Conservation (phyloP, 64 coral and sea anemone genomes). For the Hydrozoanthus tunicans region DNA sequence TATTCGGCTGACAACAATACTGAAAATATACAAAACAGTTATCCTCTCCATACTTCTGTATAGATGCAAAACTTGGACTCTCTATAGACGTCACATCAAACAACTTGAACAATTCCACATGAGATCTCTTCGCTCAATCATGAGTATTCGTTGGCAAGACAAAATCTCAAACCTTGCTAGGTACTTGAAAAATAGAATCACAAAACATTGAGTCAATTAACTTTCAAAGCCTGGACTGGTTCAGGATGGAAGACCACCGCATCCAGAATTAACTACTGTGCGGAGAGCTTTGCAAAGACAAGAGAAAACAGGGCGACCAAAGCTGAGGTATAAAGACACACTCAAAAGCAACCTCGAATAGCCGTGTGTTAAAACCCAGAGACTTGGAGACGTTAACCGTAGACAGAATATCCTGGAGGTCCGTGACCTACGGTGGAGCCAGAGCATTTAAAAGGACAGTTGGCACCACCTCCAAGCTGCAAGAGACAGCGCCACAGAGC, state of each 20-base stretch:
- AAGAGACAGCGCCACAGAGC: too few species aligned
- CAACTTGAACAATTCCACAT: slow-evolving; percentile 40
- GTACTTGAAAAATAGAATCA: slow-evolving; percentile 31
- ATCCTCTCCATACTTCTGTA: slow-evolving; percentile 49
- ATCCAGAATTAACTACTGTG: slow-evolving; percentile 22
- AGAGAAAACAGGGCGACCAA: too few species aligned
- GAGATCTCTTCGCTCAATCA: slow-evolving; percentile 48
- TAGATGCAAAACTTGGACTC: slow-evolving; percentile 48
- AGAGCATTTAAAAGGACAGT: too few species aligned
- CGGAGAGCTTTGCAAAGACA: too few species aligned
- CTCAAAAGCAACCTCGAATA: neutral
- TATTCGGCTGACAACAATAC: slow-evolving; percentile 7
- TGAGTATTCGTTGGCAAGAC: neutral
- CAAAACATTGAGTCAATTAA: slow-evolving; percentile 52
- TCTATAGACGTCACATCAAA: slow-evolving; percentile 55
- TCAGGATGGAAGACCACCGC: slow-evolving; percentile 38
- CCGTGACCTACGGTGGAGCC: too few species aligned
- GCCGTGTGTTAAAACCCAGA: neutral
- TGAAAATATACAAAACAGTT: neutral
- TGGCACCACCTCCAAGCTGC: too few species aligned
- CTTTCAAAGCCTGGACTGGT: slow-evolving; percentile 35
- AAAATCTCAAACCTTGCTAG: slow-evolving; percentile 12
- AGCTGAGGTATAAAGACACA: neutral
- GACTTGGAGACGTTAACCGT: neutral
- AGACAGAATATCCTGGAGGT: too few species aligned